Percentiles rank a stretch among this genome's conserved stretches.
Conservation (phyloP, 2,888 invertebrate species). For the Tenthredo livida region DNA sequence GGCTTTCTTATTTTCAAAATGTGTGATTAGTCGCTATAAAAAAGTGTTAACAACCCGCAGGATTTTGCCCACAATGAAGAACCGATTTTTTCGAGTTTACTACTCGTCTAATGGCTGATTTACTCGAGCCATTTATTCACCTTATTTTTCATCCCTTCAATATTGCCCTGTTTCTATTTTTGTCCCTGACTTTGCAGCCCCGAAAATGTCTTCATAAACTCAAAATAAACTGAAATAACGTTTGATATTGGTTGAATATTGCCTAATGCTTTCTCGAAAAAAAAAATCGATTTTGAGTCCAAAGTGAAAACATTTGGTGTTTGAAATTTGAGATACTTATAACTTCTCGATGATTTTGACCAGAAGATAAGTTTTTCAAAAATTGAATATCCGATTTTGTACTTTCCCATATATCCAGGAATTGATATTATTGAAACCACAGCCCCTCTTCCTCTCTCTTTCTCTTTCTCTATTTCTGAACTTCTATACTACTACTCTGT, state of each 20-base stretch:
- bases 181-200: background rate
- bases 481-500: conserved; percentile 1
- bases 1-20: background rate
- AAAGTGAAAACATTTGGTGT: background rate
- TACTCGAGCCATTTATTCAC: background rate
- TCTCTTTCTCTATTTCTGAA: background rate
- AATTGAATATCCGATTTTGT: background rate
- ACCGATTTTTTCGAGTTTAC: background rate
- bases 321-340: background rate
- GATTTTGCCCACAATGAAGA: background rate
- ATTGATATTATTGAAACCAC: background rate
- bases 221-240: background rate
- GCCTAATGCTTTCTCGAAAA: background rate
- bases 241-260: background rate
- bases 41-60: conserved; percentile 2
- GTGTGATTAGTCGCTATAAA: background rate
- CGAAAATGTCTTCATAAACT: background rate
- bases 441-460: background rate
- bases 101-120: conserved; percentile 7
- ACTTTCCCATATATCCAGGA: too few relatives aligned
- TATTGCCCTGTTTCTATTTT: background rate
- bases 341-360: background rate
- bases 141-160: background rate
- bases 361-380: background rate
- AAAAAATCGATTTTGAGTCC: background rate